These are phyloP conservation scores for Odontophorus gujanensis DNA, from an alignment of 2,113 vertebrate genomes.

Conservation along the genomic window DNA sequence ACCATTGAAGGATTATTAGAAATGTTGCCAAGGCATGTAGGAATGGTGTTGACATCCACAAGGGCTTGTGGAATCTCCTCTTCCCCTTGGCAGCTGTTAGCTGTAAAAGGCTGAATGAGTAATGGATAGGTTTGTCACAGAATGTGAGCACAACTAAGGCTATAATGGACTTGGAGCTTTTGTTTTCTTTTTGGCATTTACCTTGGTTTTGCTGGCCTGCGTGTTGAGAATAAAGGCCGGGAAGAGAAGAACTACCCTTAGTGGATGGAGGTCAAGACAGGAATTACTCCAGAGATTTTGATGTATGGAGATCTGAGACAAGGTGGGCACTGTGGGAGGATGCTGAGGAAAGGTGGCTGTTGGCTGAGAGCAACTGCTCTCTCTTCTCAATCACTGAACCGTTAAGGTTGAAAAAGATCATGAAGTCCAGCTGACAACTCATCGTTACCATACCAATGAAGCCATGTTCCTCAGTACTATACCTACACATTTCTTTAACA, in stretches of 20 bases:
- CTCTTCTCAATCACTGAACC: background rate
- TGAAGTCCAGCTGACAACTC: too few species aligned
- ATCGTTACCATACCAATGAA: too few species aligned
- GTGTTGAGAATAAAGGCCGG: background rate
- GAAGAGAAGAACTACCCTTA: background rate
- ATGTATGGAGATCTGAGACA: background rate
- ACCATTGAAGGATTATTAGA: background rate
- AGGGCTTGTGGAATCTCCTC: background rate
- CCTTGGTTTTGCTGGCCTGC: accelerated
- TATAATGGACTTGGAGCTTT: accelerated
- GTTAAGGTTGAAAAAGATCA: too few species aligned
- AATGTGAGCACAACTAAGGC: background rate
- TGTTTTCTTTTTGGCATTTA: background rate
- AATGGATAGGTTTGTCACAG: background rate
- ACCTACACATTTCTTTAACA: too few species aligned
- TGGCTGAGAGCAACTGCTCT: background rate
- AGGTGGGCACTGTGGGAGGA: background rate
- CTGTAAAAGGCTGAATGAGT: background rate
- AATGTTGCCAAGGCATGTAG: accelerated
- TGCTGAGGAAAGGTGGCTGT: background rate
- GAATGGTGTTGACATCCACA: background rate
- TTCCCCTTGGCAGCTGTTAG: background rate
- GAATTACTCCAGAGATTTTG: background rate
- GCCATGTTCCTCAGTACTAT: too few species aligned
- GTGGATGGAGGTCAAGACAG: background rate